phyloP scores from a whole-genome alignment of 2,797 vertebrate species.

The Clarias fuscus region DNA sequence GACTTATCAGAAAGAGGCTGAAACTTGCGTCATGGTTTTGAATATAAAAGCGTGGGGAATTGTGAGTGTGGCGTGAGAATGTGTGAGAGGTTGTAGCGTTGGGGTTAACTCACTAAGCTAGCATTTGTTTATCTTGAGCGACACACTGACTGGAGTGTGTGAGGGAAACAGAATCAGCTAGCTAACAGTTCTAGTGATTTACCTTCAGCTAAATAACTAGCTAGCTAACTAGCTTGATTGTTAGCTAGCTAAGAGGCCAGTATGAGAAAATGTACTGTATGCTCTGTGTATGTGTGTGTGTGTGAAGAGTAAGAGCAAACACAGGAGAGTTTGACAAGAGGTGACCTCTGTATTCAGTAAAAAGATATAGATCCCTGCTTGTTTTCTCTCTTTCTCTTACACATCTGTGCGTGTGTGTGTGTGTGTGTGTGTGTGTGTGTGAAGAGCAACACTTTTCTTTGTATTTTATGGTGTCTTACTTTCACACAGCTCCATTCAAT shows the following conservation, averaged over 20 bases:
- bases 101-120: not conserved
- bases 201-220: not conserved
- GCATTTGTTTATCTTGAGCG: not conserved
- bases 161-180: not conserved
- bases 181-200: not conserved
- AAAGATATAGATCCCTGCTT: conserved; percentile 9
- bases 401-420: conserved; percentile 1
- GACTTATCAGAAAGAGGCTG: too few species aligned
- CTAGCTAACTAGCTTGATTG: too few species aligned
- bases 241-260: not conserved
- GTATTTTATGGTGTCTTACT: conserved; percentile 45
- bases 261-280: not conserved
- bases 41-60: too few species aligned
- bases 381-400: not conserved
- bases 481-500: conserved; percentile 44
- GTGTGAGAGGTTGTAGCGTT: not conserved
- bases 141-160: not conserved
- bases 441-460: conserved; percentile 28
- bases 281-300: conserved; percentile 2
- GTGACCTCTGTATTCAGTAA: conserved; percentile 6
- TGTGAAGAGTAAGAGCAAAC: not conserved
- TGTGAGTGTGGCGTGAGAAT: too few species aligned
- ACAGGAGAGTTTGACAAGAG: not conserved
- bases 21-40: too few species aligned
- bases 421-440: conserved; percentile 10